Percentiles rank a stretch among this genome's conserved stretches.
Conservation (phyloP, 1,140 invertebrate genomes). For the Maniola jurtina region DNA sequence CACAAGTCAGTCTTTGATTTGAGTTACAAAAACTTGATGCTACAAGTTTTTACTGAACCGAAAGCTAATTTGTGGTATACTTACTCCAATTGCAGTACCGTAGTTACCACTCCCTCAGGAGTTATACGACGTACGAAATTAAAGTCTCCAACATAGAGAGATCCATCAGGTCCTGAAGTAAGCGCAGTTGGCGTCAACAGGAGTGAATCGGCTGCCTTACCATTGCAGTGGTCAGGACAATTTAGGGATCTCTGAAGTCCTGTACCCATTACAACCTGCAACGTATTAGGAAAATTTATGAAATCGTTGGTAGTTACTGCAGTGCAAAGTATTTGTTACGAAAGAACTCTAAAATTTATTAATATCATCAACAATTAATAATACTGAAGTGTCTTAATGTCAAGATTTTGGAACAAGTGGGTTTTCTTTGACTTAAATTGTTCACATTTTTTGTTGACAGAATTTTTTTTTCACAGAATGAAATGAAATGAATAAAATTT, state of each 20-base stretch:
- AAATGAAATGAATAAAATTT: too few species aligned
- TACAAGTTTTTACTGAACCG: too few species aligned
- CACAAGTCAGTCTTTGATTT: too few species aligned
- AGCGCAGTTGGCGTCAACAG: slow-evolving; percentile 95
- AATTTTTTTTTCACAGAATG: too few species aligned
- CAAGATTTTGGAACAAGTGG: too few species aligned
- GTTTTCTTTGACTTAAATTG: neutral
- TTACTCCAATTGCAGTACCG: slow-evolving; percentile 94
- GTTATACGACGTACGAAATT: slow-evolving; percentile 96
- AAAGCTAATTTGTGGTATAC: slow-evolving; percentile 22
- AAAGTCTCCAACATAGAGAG: slow-evolving; percentile 97
- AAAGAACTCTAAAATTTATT: too few species aligned
- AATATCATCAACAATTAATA: too few species aligned
- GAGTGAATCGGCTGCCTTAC: slow-evolving; percentile 90
- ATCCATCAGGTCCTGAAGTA: slow-evolving; percentile 96
- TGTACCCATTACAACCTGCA: slow-evolving; percentile 92
- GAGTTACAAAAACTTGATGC: too few species aligned
- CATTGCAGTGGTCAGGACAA: slow-evolving; percentile 90
- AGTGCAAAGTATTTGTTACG: neutral
- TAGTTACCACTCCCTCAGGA: slow-evolving; percentile 94
- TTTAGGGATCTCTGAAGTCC: slow-evolving; percentile 89
- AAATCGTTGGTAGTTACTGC: neutral
- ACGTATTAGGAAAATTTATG: slow-evolving; percentile 8
- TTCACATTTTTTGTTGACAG: too few species aligned
- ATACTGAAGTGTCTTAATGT: too few species aligned